Evolutionary conservation across 1,140 invertebrate genomes (phyloP).

Genomic region (Megathymus violae): DNA sequence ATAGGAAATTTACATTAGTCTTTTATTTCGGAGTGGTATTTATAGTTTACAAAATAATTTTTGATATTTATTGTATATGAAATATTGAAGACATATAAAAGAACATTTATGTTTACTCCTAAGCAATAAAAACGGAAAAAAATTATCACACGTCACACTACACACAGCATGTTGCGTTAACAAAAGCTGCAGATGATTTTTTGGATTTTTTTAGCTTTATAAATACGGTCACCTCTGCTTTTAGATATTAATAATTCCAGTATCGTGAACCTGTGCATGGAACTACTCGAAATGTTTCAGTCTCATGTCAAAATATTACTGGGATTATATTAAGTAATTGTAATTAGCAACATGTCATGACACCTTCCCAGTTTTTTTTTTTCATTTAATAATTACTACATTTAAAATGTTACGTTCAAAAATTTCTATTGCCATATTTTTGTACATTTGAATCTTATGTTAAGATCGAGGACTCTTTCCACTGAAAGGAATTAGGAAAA

Average conservation of each 20-base stretch:
- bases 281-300: not conserved
- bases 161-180: constrained; percentile 23
- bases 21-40: constrained; percentile 74
- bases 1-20: constrained; percentile 72
- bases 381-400: not conserved
- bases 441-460: constrained; percentile 50
- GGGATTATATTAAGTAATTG: not conserved
- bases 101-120: constrained; percentile 49
- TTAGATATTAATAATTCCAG: not conserved
- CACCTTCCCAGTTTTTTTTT: not conserved
- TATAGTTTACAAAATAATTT: constrained; percentile 73
- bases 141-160: constrained; percentile 49
- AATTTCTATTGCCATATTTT: constrained; percentile 66
- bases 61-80: constrained; percentile 67
- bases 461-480: constrained; percentile 73
- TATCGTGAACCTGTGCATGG: not conserved
- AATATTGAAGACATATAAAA: constrained; percentile 52
- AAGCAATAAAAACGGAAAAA: constrained; percentile 49
- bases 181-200: constrained; percentile 3
- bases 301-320: constrained; percentile 1
- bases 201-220: not conserved
- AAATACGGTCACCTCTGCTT: not conserved
- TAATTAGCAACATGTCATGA: too few species aligned
- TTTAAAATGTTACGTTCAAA: constrained; percentile 36
- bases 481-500: constrained; percentile 71